Percentiles rank a stretch among this genome's conserved stretches.
Evolutionary conservation across 2,113 vertebrate species (phyloP).

Genomic region (Xerus inauris): DNA sequence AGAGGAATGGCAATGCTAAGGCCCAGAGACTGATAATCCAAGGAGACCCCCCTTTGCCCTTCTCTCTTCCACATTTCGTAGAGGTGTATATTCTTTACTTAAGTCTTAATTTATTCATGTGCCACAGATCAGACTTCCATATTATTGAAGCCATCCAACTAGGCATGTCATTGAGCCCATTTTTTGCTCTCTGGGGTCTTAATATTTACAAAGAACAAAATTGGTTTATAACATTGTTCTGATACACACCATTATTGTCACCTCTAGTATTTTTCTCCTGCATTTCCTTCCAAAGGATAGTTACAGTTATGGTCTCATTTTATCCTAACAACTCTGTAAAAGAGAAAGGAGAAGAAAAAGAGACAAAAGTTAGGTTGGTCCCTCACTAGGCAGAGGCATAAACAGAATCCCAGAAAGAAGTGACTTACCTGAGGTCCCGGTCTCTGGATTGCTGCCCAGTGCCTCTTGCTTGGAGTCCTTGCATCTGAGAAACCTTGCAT

Average conservation of each 20-base stretch:
- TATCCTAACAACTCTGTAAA: slow-evolving; percentile 23
- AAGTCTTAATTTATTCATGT: slow-evolving; percentile 15
- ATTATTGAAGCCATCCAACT: not conserved
- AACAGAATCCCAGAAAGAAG: slow-evolving; percentile 32
- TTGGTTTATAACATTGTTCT: slow-evolving; percentile 35
- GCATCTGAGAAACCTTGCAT: not conserved
- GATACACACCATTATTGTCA: not conserved
- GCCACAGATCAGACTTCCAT: not conserved
- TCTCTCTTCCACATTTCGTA: not conserved
- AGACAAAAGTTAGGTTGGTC: not conserved
- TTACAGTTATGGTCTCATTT: slow-evolving; percentile 9
- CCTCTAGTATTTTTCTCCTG: slow-evolving; percentile 1
- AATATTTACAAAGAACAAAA: slow-evolving; percentile 25
- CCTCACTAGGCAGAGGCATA: not conserved
- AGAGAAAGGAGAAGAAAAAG: not conserved
- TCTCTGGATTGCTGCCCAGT: not conserved
- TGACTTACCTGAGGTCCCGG: not conserved
- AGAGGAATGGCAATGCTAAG: not conserved
- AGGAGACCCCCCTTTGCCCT: not conserved
- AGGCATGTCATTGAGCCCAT: not conserved
- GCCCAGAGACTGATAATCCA: not conserved
- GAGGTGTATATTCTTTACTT: not conserved
- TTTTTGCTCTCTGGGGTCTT: not conserved
- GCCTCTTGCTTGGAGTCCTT: not conserved
- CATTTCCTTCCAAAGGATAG: slow-evolving; percentile 19